Base-by-base conservation (phyloP, 2,888 invertebrate genomes). In the Ormyrus thymus region DNA sequence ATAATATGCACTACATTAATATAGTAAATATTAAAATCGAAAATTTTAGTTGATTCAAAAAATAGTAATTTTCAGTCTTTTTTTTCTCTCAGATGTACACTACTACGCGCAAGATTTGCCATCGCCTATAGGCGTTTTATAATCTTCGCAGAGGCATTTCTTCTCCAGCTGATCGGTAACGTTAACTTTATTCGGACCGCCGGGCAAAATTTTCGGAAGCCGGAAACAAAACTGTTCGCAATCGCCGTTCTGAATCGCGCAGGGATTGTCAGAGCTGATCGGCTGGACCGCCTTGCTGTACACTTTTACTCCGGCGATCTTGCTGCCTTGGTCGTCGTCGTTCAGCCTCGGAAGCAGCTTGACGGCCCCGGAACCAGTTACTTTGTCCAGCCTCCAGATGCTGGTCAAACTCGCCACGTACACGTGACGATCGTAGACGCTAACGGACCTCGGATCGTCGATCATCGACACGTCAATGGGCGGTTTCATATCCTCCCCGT, bases 381-480 rank as follows among this genome's bases (percentile, higher is more conserved):
- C 15, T 45, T 69, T 80, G 50, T 80, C 76, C 10, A 80, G 43
- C 6, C 80, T 55, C 80, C 80, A 80, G 50, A 80, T 59, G 11
- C 72, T 56, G n/a, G 64, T 77, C 10, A 64, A 15, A 8, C 74
- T 80, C 9, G 69, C 58, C 6, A 77, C 64, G 73, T 80, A 80
- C 0, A 15, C 76, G 59, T 76, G 70, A 11, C 76, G 68, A 8
- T n/a, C 76, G 56, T 70, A 11, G 9, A 76, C 50, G 7, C 69
- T 69, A 4, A 80, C n/a, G 9, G 76, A 74, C 13, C 58, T 68
- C 3, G 76, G 76, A 3, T 80, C 69, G 0, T 10, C 1, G 6
- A 73, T 48, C 5, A 46, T 6, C 0, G 69, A 73, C 1, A 80
- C 48, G n/a, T 77, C 69, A 13, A 80, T 53, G 10, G 73, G 29